Percentiles rank a stretch among this genome's conserved stretches.
These are phyloP conservation scores for Arnoldichthys spilopterus DNA, from an alignment of 2,797 vertebrate genomes.

Conservation along the genomic window DNA sequence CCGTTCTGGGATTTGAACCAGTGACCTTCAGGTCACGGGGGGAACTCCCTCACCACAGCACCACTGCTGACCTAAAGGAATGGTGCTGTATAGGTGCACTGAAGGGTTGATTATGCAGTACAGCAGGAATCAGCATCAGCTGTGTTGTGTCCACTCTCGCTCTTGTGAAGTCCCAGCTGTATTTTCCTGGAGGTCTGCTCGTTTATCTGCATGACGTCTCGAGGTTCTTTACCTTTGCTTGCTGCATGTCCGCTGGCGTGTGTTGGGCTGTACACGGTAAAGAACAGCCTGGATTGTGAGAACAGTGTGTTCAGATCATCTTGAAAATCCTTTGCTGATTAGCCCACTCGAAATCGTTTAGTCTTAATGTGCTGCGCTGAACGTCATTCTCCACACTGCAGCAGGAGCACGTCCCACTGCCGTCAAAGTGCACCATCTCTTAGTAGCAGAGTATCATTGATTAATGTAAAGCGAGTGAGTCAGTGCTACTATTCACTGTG, in stretches of 20 bases:
- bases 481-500: not conserved
- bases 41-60: no score
- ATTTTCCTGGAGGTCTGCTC: not conserved
- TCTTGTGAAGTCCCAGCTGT: not conserved
- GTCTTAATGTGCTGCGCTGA: conserved; percentile 7
- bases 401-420: not conserved
- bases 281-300: not conserved
- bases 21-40: no score
- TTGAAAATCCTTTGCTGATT: conserved; percentile 9
- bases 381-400: not conserved
- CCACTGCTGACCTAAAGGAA: no score
- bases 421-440: conserved; percentile 11
- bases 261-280: not conserved
- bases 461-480: not conserved
- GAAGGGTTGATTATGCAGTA: not conserved
- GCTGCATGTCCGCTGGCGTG: not conserved
- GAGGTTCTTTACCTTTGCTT: not conserved
- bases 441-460: conserved; percentile 9
- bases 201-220: not conserved
- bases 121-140: not conserved
- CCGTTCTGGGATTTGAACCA: no score
- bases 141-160: not conserved
- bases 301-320: not conserved
- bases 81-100: no score
- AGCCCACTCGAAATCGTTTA: not conserved